phyloP scores from a whole-genome alignment of 2,888 invertebrate genomes.

The Euspilapteryx auroguttella region DNA sequence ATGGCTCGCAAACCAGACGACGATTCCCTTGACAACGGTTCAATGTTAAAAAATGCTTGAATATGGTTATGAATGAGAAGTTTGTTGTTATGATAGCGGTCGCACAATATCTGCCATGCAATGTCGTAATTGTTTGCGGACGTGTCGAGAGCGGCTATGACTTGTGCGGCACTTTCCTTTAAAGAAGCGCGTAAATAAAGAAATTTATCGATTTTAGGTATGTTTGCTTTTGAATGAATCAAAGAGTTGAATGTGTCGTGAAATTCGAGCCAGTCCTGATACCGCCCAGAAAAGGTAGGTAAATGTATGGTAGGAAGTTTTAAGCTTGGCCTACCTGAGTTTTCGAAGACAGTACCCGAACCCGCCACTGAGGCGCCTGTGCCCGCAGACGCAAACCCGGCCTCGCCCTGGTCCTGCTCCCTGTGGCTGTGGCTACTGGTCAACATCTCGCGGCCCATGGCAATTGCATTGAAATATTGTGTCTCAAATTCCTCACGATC shows the following conservation, averaged over 20 bases:
- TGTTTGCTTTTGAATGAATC: conserved; percentile 1
- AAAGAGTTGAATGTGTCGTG: conserved; percentile 4
- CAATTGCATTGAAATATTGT: conserved; percentile 6
- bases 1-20: not conserved
- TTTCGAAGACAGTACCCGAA: conserved; percentile 4
- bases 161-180: conserved; percentile 1
- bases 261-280: conserved; percentile 3
- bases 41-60: not conserved
- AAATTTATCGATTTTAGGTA: conserved; percentile 3
- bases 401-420: not conserved
- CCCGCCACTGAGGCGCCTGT: conserved; percentile 5
- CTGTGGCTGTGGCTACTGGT: too few relatives aligned
- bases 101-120: conserved; percentile 3
- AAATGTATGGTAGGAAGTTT: conserved; percentile 7
- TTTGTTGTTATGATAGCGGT: conserved; percentile 2
- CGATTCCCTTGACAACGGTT: not conserved
- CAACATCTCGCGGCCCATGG: conserved; percentile 6
- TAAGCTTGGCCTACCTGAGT: conserved; percentile 4
- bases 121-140: conserved; percentile 3
- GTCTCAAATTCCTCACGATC: conserved; percentile 7
- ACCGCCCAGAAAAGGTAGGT: conserved; percentile 1
- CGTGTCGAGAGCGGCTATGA: conserved; percentile 3
- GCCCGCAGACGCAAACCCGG: not conserved
- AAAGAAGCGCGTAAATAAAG: conserved; percentile 2
- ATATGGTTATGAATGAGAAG: not conserved